Conservation (phyloP, 1,140 invertebrate species). For the Chironomus tepperi region DNA sequence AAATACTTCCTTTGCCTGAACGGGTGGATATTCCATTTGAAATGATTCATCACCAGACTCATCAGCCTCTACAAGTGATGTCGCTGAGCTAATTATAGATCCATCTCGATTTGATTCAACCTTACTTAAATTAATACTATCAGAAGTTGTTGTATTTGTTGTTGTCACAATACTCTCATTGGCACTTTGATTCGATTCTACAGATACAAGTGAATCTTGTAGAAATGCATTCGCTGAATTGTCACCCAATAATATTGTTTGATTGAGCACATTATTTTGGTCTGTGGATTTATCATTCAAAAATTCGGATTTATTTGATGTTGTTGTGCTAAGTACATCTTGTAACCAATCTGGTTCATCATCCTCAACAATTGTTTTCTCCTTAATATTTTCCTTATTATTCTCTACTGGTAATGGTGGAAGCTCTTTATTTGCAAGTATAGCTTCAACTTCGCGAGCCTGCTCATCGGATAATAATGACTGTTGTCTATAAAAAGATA, state of each 20-base stretch:
- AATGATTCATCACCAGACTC: slow-evolving; percentile 36
- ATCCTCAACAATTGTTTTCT: slow-evolving; percentile 30
- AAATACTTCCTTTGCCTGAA: slow-evolving; percentile 38
- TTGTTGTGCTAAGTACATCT: slow-evolving; percentile 43
- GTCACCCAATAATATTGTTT: background rate
- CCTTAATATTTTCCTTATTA: slow-evolving; percentile 32
- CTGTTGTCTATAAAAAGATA: slow-evolving; percentile 51
- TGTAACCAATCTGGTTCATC: slow-evolving; percentile 50
- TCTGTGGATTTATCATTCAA: background rate
- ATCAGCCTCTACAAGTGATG: slow-evolving; percentile 31
- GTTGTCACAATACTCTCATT: slow-evolving; percentile 33
- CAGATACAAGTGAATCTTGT: slow-evolving; percentile 38
- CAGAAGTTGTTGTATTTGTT: slow-evolving; percentile 34
- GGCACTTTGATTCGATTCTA: slow-evolving; percentile 38
- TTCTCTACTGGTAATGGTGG: slow-evolving; percentile 28
- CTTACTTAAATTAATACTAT: slow-evolving; percentile 39
- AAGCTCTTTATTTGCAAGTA: slow-evolving; percentile 46
- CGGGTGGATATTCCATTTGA: slow-evolving; percentile 39
- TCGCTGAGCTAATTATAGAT: slow-evolving; percentile 30
- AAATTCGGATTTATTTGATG: background rate
- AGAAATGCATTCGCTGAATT: slow-evolving; percentile 30
- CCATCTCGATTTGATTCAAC: slow-evolving; percentile 36
- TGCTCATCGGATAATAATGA: slow-evolving; percentile 73
- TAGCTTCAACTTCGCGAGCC: slow-evolving; percentile 70
- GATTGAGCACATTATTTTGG: slow-evolving; percentile 23